Evolutionary conservation across 2,888 invertebrate species (phyloP), one percentile per base, ranked within the genome.

Genomic region (Eledone cirrhosa): DNA sequence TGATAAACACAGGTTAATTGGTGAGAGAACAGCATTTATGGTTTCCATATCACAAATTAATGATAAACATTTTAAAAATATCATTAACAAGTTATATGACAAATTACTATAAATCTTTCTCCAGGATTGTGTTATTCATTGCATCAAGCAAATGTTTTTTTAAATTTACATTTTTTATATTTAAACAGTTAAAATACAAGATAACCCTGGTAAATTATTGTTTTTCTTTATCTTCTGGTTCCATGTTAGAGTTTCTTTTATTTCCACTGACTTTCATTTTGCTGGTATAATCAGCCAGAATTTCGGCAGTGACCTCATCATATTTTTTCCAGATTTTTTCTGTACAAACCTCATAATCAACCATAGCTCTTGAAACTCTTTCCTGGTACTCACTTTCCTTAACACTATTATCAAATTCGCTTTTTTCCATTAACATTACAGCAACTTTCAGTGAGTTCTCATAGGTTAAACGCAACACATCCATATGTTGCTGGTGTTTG

Each of bases 401-500:
- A n/a, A 1, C 69, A 13, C 0, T 19, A 2, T 31, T 31, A 19
- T 5, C 8, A 41, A 11, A 2, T 41, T 41, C 11, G 5, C 31
- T 31, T 4, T 29, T 69, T 41, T 69, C 69, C 69, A 69, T 33
- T 22, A 69, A n/a, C 33, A 33, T 69, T 22, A 31, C n/a, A 19
- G 69, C 69, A 13, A 41, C 69, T 8, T 31, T 69, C 7, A 69
- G 41, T 19, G 69, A 33, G 19, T 69, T 69, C 11, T 69, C 69
- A 8, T 69, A 69, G 11, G 31, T 31, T 41, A 69, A 33, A 31
- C 69, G 19, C 27, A 69, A 29, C 22, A 69, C 22, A 13, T 67
- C 69, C 69, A 69, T 69, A 31, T 69, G 67, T 69, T 69, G 69
- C 69, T 69, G 69, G 19, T 69, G 69, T n/a, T 69, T 41, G 22